A percentile compares a stretch with the other conserved stretches of the same genome.
Evolutionary conservation across 2,888 invertebrate species (phyloP).

Genomic region (Rhaphigaster nebulosa): DNA sequence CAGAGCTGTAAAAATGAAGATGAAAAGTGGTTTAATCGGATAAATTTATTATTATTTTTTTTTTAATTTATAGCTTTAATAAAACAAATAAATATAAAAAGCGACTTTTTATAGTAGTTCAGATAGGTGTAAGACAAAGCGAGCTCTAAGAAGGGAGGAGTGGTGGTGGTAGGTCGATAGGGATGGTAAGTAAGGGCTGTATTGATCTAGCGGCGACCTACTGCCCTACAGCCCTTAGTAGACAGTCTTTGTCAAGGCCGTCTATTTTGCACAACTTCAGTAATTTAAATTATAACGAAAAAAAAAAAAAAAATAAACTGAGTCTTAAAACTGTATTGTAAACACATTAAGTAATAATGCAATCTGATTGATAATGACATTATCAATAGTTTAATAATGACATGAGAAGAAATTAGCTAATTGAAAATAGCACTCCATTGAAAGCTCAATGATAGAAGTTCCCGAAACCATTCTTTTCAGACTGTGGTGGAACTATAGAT

Average conservation of each 20-base stretch:
- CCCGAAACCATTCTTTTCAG: too few relatives aligned
- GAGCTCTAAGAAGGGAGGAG: background rate
- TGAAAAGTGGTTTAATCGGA: background rate
- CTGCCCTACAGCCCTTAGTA: conserved; percentile 38
- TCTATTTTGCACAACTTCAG: background rate
- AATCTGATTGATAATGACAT: too few relatives aligned
- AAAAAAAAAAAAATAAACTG: background rate
- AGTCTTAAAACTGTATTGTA: too few relatives aligned
- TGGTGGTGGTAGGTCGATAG: conserved; percentile 47
- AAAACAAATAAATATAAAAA: background rate
- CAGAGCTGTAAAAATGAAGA: background rate
- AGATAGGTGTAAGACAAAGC: background rate
- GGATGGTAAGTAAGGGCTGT: conserved; percentile 45
- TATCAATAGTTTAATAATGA: too few relatives aligned
- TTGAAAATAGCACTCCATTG: too few relatives aligned
- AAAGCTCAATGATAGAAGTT: too few relatives aligned
- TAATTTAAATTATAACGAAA: background rate
- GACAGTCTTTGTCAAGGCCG: conserved; percentile 46
- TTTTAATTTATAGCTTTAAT: background rate
- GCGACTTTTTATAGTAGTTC: background rate
- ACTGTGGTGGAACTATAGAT: too few relatives aligned
- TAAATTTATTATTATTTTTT: too few relatives aligned
- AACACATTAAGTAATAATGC: too few relatives aligned
- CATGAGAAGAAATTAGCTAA: too few relatives aligned
- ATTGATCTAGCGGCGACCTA: conserved; percentile 55